phyloP scores from a whole-genome alignment of 2,113 vertebrate genomes.

The Stegastes partitus region DNA sequence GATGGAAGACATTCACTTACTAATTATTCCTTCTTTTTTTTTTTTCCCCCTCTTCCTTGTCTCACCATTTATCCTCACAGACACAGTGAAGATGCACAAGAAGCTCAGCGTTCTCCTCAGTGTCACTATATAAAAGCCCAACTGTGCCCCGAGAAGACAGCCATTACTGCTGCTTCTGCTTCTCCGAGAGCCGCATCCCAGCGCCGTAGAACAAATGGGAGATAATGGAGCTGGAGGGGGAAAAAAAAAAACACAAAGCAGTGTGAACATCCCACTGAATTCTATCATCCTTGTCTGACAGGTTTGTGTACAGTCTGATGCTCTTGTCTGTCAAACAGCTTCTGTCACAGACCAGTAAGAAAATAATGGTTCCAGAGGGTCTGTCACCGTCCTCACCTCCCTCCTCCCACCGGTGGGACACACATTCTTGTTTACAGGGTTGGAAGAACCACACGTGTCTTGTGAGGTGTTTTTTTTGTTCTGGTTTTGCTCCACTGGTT shows the following conservation, averaged over 20 bases:
- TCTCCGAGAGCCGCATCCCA: not conserved
- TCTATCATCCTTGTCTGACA: slow-evolving; percentile 54
- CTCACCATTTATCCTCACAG: slow-evolving; percentile 38
- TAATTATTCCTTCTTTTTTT: slow-evolving; percentile 39
- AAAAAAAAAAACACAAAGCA: not conserved
- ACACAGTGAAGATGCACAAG: not conserved
- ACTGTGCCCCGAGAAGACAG: slow-evolving; percentile 15
- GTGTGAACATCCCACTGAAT: not conserved
- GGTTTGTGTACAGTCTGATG: slow-evolving; percentile 44
- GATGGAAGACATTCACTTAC: slow-evolving; percentile 39
- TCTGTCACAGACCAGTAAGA: slow-evolving; percentile 54
- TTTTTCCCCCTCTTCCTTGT: not conserved
- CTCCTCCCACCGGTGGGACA: slow-evolving; percentile 21
- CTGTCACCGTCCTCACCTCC: slow-evolving; percentile 37
- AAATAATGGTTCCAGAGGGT: slow-evolving; percentile 33
- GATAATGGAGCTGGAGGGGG: slow-evolving; percentile 29
- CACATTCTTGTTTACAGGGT: slow-evolving; percentile 38
- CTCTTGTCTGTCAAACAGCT: slow-evolving; percentile 40
- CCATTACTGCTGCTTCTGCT: slow-evolving; percentile 37
- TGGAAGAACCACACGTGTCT: slow-evolving; percentile 37
- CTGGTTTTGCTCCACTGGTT: slow-evolving; percentile 31
- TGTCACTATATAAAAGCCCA: slow-evolving; percentile 9
- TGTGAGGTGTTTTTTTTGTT: slow-evolving; percentile 29
- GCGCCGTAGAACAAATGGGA: slow-evolving; percentile 12
- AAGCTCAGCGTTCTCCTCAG: slow-evolving; percentile 32